Evolutionary conservation across 2,888 invertebrate genomes (phyloP).

Genomic region (Osmoderma eremita): DNA sequence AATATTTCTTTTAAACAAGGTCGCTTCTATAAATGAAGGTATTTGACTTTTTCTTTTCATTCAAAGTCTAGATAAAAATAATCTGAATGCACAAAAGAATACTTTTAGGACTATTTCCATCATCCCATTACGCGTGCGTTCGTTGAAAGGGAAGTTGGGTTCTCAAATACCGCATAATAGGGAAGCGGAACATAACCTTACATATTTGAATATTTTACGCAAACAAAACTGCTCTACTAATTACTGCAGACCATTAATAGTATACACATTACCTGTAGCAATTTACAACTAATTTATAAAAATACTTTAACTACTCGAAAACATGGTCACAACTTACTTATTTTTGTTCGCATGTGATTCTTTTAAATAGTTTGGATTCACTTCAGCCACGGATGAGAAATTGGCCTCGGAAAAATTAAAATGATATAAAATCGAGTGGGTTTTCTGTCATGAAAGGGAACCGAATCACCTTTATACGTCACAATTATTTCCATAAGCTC

Average conservation of each 20-base stretch:
- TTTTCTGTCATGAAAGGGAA: conserved; percentile 19
- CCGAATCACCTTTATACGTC: conserved; percentile 39
- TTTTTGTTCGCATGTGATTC: conserved; percentile 36
- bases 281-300: no score
- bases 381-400: conserved; percentile 16
- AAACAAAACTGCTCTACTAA: neutral
- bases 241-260: neutral
- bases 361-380: conserved; percentile 24
- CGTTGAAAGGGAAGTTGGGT: conserved; percentile 11
- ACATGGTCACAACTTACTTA: conserved; percentile 28
- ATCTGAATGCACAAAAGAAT: no score
- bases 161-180: conserved; percentile 25
- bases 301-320: neutral
- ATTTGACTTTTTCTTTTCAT: no score
- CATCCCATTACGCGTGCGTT: conserved; percentile 5
- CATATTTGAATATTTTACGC: conserved; percentile 24
- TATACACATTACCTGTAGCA: neutral
- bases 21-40: no score
- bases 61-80: neutral
- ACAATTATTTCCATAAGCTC: conserved; percentile 34
- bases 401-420: conserved; percentile 15
- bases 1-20: no score
- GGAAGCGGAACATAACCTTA: conserved; percentile 26
- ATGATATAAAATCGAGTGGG: neutral
- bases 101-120: neutral